Percentiles rank a stretch among this genome's conserved stretches.
phyloP scores from a whole-genome alignment of 2,113 vertebrate species.

The Antennarius striatus region DNA sequence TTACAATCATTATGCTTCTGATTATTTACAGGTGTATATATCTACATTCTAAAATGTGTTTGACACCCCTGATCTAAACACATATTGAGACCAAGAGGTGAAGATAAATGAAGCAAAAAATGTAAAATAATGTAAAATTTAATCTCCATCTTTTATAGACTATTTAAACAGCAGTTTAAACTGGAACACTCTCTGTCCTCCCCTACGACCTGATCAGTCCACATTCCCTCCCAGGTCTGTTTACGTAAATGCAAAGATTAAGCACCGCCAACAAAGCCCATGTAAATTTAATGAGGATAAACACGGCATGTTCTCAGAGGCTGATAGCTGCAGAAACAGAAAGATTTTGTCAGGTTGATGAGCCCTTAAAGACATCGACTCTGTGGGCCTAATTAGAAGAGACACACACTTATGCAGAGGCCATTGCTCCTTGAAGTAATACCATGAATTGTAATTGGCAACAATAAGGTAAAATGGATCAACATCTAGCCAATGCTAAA shows the following conservation, averaged over 20 bases:
- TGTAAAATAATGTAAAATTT: slow-evolving; percentile 22
- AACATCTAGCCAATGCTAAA: slow-evolving; percentile 42
- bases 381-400: slow-evolving; percentile 52
- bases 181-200: slow-evolving; percentile 38
- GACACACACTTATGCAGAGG: slow-evolving; percentile 55
- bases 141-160: slow-evolving; percentile 26
- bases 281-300: slow-evolving; percentile 70
- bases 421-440: slow-evolving; percentile 55
- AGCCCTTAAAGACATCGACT: slow-evolving; percentile 57
- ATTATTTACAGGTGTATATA: too few relatives aligned
- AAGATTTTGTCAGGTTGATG: slow-evolving; percentile 65
- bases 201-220: slow-evolving; percentile 41
- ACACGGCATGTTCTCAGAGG: slow-evolving; percentile 49
- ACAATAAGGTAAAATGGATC: slow-evolving; percentile 54
- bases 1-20: too few relatives aligned
- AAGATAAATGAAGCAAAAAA: neutral
- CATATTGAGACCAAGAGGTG: too few relatives aligned
- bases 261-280: slow-evolving; percentile 40
- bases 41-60: too few relatives aligned
- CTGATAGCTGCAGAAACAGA: slow-evolving; percentile 50
- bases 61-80: too few relatives aligned
- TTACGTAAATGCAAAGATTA: slow-evolving; percentile 68
- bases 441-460: slow-evolving; percentile 59
- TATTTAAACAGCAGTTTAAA: slow-evolving; percentile 54
- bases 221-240: slow-evolving; percentile 62